Evolutionary conservation across 1,140 invertebrate species (phyloP).

Genomic region (Homarus americanus): DNA sequence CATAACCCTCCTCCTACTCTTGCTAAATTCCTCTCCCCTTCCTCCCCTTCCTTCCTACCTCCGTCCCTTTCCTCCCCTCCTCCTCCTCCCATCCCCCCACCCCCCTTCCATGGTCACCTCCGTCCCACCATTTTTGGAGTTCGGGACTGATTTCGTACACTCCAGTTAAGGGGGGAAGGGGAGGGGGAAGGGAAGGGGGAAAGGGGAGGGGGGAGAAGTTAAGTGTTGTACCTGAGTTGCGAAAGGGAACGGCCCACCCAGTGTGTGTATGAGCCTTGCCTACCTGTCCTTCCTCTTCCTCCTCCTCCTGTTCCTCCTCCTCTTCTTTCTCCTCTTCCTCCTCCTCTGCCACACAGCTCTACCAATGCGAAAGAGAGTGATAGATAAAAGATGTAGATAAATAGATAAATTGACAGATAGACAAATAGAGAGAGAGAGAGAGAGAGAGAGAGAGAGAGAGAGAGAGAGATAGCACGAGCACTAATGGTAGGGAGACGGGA

Average conservation of each 20-base stretch:
- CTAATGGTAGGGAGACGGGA: background rate
- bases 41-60: too few species aligned
- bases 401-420: background rate
- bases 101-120: background rate
- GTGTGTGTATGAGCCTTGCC: too few species aligned
- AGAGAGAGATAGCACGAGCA: constrained; percentile 14
- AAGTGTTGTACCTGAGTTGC: too few species aligned
- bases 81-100: background rate
- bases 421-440: background rate
- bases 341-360: too few species aligned
- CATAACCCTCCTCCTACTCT: background rate
- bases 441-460: constrained; percentile 21
- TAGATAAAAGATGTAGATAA: background rate
- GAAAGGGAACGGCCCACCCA: too few species aligned
- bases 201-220: too few species aligned
- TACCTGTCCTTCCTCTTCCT: too few species aligned
- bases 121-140: background rate
- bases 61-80: background rate
- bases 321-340: too few species aligned
- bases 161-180: too few species aligned
- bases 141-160: background rate
- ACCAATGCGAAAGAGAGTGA: background rate
- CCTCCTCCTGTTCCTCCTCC: too few species aligned
- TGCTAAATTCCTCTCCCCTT: background rate
- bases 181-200: too few species aligned